A percentile compares a stretch with the other conserved stretches of the same genome.
These are phyloP conservation scores for Atrina japonica DNA, from an alignment of 2,888 invertebrate species.

Conservation along the genomic window DNA sequence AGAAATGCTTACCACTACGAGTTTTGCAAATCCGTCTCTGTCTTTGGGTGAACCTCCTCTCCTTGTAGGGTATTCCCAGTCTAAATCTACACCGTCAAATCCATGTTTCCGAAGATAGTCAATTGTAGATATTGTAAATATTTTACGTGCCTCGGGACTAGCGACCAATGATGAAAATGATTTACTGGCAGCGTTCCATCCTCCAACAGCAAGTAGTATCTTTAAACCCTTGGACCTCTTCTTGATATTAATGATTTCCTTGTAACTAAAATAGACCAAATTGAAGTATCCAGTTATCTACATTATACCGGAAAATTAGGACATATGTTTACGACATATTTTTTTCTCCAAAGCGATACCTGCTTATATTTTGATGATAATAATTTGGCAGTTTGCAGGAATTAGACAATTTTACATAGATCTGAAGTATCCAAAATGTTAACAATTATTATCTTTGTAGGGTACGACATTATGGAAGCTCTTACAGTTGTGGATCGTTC, in stretches of 20 bases:
- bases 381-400: no score
- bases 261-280: constrained; percentile 55
- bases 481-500: constrained; percentile 38
- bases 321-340: no score
- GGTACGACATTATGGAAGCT: no score
- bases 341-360: no score
- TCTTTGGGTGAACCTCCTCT: constrained; percentile 71
- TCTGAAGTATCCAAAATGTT: no score
- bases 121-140: constrained; percentile 65
- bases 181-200: constrained; percentile 72
- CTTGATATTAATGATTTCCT: constrained; percentile 65
- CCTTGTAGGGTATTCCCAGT: constrained; percentile 76
- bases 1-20: constrained; percentile 69
- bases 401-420: no score
- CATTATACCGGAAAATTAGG: no score
- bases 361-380: no score
- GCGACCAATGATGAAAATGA: constrained; percentile 70
- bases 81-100: constrained; percentile 75
- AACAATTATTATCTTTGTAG: no score
- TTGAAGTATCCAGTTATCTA: no score
- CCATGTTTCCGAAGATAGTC: constrained; percentile 62
- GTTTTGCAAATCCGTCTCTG: constrained; percentile 59
- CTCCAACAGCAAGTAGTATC: constrained; percentile 75
- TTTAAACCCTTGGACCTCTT: constrained; percentile 63
- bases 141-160: constrained; percentile 45